phyloP scores from a whole-genome alignment of 2,113 vertebrate genomes.

The Hiodon tergisus region DNA sequence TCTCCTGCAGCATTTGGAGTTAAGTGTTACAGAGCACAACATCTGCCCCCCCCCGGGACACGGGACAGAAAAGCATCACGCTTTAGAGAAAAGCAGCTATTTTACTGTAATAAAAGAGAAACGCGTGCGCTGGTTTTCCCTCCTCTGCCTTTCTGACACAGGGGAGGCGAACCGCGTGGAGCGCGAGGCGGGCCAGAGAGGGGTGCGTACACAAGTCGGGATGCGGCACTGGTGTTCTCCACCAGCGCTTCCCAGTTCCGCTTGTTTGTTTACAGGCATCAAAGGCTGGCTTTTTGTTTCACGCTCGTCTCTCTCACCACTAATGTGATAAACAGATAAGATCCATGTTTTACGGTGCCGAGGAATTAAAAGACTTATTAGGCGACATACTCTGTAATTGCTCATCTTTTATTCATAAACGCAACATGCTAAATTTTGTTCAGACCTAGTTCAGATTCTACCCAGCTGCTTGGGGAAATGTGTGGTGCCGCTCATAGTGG shows the following conservation, averaged over 20 bases:
- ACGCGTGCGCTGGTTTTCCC: background rate
- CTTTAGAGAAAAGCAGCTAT: too few relatives aligned
- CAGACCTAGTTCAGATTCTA: constrained; percentile 34
- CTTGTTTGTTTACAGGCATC: constrained; percentile 57
- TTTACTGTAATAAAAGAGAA: too few relatives aligned
- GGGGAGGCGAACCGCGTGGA: too few relatives aligned
- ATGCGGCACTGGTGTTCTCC: constrained; percentile 38
- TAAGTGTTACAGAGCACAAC: too few relatives aligned
- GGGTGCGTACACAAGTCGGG: too few relatives aligned
- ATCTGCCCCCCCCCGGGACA: background rate
- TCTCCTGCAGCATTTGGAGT: too few relatives aligned
- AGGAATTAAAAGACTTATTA: constrained; percentile 68
- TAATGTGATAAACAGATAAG: constrained; percentile 62
- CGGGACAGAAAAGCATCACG: too few relatives aligned
- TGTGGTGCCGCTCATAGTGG: too few relatives aligned
- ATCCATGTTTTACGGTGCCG: constrained; percentile 43
- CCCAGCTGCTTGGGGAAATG: background rate
- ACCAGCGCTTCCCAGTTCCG: background rate
- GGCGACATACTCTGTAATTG: constrained; percentile 68
- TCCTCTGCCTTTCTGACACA: background rate
- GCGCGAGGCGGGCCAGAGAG: background rate
- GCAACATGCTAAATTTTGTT: constrained; percentile 60
- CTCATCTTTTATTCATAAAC: constrained; percentile 68
- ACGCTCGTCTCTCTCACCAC: constrained; percentile 37
- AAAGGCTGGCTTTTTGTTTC: constrained; percentile 54